Base-by-base conservation (phyloP, 2,888 invertebrate species). In the Spodoptera littoralis region DNA sequence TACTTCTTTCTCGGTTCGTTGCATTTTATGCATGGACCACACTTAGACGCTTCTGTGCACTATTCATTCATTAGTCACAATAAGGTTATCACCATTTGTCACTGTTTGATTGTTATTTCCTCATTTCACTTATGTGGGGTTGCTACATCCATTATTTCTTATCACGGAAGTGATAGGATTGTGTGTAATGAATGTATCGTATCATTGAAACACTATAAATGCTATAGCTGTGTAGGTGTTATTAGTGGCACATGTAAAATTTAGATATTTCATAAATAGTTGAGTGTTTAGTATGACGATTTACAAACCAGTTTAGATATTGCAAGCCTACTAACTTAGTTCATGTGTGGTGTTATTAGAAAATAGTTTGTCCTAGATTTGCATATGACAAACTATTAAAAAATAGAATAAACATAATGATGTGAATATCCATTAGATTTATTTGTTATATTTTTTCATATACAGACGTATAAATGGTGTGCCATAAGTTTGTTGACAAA, bases 1-100 rank as follows among this genome's bases (percentile, higher is more conserved):
- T 88, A 84, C 91, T 88, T 85, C 88, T 85, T 86, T 82, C 84
- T 90, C 89, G 94, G 94, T 94, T 94, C 94, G 94, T 94, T 92
- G 93, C 93, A 90, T 88, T 85, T 36, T 82, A 90, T 91, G 94
- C 94, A 94, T 94, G 94, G 86, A 90, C 94, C 94, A 93, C 92
- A 85, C 65, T 87, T 94, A 94, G 93, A 91, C 84, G 94, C 94
- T 94, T 94, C 79, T 83, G 84, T 90, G 93, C 93, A 93, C 92
- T 82, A 76, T 84, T 88, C 87, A 88, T 89, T 86, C 81, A 83
- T 79, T 87, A 85, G 87, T 85, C 65, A 50, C 54, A 62, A 77
- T 79, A 80, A 59, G 74, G 72, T 63, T 58, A 60, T 79, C 75
- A 80, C 71, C 64, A 65, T 36, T 30, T 42, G 42, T 66, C 63